Evolutionary conservation across 1,140 invertebrate species (phyloP), one percentile per base, ranked within the genome.

Genomic region (Hylaeus volcanicus): DNA sequence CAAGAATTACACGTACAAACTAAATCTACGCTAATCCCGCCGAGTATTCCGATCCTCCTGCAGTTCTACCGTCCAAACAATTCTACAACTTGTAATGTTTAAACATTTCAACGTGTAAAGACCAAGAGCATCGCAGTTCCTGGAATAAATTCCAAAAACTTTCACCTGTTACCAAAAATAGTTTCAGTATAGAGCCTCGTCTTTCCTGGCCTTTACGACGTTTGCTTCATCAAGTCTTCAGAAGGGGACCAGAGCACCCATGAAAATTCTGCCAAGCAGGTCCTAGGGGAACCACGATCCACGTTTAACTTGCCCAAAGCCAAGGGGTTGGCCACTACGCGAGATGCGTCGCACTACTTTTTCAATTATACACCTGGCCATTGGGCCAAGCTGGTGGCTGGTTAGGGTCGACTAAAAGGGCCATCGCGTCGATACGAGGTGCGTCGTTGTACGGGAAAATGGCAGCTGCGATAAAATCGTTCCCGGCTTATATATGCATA

Each of bases 311-410:
- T 79, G 56, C 41, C 68, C 58, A 56, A 53, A 11, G 83, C 60
- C 37, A 64, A 43, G 14, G 68, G 56, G 9, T 56, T 8, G 73
- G 14, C 73, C 68, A 61, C 58, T 68, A 72, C 61, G 64, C 61
- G 61, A 78, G 83, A 26, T 26, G 79, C 72, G 86, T 78, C 45
- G 43, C 81, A 84, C 79, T 84, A 84, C 83, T 86, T 75, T 81
- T 83, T 81, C 78, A 81, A 61, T 58, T 79, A 53, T 83, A 71
- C 45, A 71, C 37, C 74, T 48, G 65, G 45, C 41, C 66, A 53
- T 69, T 60, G 53, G 53, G 64, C 48, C 63, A 76, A 76, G 53
- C 64, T 48, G 74, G 51, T 39, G 64, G 53, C 74, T 43, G 81
- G 72, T 82, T 14, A 55, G 71, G 53, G 56, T 74, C 58, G 51